Percentiles rank a stretch among this genome's conserved stretches.
phyloP scores from a whole-genome alignment of 2,113 vertebrate genomes.

The Barbus barbus region DNA sequence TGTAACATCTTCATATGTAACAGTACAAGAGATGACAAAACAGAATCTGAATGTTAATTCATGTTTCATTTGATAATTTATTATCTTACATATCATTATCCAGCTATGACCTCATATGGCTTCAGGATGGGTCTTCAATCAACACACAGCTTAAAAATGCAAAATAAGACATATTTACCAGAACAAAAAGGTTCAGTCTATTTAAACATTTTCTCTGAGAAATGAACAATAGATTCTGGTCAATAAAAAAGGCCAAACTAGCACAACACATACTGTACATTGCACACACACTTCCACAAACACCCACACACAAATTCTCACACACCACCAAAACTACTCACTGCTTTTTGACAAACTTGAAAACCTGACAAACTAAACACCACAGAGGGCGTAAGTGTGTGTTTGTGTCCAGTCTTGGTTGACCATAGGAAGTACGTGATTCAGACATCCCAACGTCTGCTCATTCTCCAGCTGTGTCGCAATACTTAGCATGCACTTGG shows the following conservation, averaged over 20 bases:
- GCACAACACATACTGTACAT: background rate
- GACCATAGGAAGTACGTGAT: constrained; percentile 36
- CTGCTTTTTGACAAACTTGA: constrained; percentile 32
- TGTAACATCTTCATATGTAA: background rate
- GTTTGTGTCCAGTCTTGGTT: constrained; percentile 32
- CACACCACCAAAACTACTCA: constrained; percentile 33
- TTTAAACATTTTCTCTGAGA: constrained; percentile 17
- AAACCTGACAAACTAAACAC: constrained; percentile 42
- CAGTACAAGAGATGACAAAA: background rate
- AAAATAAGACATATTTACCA: background rate
- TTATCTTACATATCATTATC: background rate
- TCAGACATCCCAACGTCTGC: constrained; percentile 34
- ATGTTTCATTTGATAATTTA: background rate
- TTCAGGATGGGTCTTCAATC: background rate
- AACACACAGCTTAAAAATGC: background rate
- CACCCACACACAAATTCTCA: constrained; percentile 47
- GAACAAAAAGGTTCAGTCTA: constrained; percentile 20
- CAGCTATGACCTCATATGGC: background rate
- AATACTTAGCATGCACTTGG: background rate
- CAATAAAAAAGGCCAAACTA: constrained; percentile 36
- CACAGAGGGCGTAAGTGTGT: constrained; percentile 37
- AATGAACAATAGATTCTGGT: constrained; percentile 36
- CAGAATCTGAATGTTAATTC: background rate
- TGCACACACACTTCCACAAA: constrained; percentile 31
- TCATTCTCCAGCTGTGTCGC: constrained; percentile 39